Base-by-base conservation (phyloP, 2,888 invertebrate genomes). In the Drosophila barbarae region DNA sequence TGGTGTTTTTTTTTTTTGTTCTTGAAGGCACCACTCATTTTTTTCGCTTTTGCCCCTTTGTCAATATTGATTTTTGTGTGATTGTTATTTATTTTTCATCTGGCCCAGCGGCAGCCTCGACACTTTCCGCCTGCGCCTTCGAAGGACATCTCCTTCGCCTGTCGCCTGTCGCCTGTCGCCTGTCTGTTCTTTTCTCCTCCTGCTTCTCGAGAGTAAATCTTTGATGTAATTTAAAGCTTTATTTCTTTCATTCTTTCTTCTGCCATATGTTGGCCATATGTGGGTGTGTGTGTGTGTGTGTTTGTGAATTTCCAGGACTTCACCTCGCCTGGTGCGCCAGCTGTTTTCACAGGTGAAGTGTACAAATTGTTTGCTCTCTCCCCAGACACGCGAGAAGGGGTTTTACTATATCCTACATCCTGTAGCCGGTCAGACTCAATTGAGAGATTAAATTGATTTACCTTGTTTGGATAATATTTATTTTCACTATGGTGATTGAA, bases 41-140 rank as follows among this genome's bases (percentile, higher is more conserved):
- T 63, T 30, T 28, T 30, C 32, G 10, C 39, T 32, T 39, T 54
- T 32, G 54, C 54, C 39, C 42, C 52, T 51, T 70, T 72, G 77
- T 83, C 81, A 79, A 79, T 79, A 79, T 79, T 79, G 79, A 79
- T 84, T 79, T 79, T 79, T 57, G 67, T 73, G 61, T 81, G 81
- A 84, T 80, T 80, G 81, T 83, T 80, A 81, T 80, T 80, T 80
- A 80, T 84, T 81, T 80, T 80, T 81, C 69, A 80, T 80, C 76
- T 70, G 41, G 70, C 69, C 57, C 67, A 69, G 42, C 28, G 52
- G 44, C 18, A 46, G 44, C 44, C 44, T 32, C 58, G 61, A 63
- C 61, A 64, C 64, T 63, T 46, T 12, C 30, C 30, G 46, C 46
- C 46, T 46, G 46, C 46, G n/a, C 36, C 55, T 55, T 61, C 75